Evolutionary conservation across 2,113 vertebrate species (phyloP).

Genomic region (Macrotus californicus): DNA sequence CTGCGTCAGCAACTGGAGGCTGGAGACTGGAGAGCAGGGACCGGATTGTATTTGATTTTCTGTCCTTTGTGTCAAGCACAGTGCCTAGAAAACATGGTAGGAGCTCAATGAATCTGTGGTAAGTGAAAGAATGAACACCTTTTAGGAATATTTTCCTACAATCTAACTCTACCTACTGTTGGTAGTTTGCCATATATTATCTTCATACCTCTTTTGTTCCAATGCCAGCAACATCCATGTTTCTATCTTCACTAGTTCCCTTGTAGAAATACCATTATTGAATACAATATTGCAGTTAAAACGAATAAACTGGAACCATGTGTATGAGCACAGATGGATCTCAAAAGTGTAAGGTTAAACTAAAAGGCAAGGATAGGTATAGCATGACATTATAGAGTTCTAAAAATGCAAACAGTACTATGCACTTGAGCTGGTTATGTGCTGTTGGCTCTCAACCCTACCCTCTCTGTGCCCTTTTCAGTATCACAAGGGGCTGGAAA

Average conservation of each 20-base stretch:
- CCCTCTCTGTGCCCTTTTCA: neutral
- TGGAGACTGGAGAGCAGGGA: neutral
- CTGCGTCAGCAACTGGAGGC: neutral
- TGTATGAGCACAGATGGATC: neutral
- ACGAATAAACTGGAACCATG: neutral
- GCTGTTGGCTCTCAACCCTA: neutral
- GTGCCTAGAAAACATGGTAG: neutral
- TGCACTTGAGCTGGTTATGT: neutral
- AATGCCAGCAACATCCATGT: neutral
- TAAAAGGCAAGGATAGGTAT: neutral
- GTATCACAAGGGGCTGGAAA: neutral
- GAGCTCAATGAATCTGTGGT: neutral
- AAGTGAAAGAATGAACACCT: neutral
- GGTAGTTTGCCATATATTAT: neutral
- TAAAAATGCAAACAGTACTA: neutral
- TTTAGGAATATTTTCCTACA: slow-evolving; percentile 21
- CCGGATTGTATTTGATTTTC: neutral
- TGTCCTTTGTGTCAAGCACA: slow-evolving; percentile 10
- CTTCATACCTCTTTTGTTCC: neutral
- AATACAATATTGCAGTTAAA: neutral
- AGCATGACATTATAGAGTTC: neutral
- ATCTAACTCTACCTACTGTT: neutral
- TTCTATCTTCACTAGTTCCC: neutral
- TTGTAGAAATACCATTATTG: neutral
- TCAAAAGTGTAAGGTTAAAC: neutral